A percentile compares a stretch with the other conserved stretches of the same genome.
Evolutionary conservation across 2,797 vertebrate genomes (phyloP).

Genomic region (Coregonus ussuriensis): DNA sequence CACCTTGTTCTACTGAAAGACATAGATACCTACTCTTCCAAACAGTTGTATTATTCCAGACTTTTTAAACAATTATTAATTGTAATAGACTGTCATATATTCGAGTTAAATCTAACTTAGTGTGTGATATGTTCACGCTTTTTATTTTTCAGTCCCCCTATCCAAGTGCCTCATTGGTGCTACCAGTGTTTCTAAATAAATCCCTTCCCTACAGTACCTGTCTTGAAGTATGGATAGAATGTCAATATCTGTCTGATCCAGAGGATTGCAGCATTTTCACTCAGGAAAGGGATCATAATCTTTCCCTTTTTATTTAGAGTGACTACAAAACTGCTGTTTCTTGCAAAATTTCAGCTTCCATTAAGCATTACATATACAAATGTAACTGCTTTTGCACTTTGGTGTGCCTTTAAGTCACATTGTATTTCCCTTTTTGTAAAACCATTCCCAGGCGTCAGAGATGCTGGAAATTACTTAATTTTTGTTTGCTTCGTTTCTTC

Average conservation of each 20-base stretch:
- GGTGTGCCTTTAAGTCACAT: constrained; percentile 26
- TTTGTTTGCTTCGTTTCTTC: constrained; percentile 44
- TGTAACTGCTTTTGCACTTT: neutral
- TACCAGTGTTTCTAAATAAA: no score
- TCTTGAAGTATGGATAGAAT: neutral
- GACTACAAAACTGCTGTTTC: neutral
- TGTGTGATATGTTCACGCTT: no score
- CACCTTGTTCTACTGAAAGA: no score
- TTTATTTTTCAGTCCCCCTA: no score
- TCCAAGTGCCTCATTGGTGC: no score
- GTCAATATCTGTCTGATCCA: neutral
- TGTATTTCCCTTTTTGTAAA: constrained; percentile 26
- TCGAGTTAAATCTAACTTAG: no score
- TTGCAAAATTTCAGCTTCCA: constrained; percentile 23
- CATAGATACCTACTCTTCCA: no score
- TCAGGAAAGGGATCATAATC: neutral
- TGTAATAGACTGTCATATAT: no score
- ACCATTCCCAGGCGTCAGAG: constrained; percentile 43
- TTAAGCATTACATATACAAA: constrained; percentile 20
- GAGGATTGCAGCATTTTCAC: neutral
- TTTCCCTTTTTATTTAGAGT: neutral
- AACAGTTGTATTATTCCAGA: no score
- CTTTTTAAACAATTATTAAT: no score
- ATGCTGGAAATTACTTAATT: neutral
- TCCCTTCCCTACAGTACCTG: neutral